Evolutionary conservation across 2,113 vertebrate genomes (phyloP).

Genomic region (Lycocorax pyrrhopterus): DNA sequence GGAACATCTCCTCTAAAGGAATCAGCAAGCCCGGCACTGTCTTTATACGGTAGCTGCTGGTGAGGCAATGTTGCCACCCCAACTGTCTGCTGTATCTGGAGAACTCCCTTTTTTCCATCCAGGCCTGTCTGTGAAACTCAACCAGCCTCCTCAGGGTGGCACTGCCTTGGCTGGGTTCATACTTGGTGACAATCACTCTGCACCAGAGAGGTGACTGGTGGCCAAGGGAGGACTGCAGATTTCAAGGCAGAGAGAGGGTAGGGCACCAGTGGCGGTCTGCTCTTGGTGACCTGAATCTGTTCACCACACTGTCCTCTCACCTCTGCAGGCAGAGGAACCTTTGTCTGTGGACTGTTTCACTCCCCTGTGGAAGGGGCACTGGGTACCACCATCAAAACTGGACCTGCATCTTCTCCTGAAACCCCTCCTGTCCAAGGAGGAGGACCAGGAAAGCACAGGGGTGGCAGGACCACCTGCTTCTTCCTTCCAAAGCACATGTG

Average conservation of each 20-base stretch:
- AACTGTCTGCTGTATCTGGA: neutral
- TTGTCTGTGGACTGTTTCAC: neutral
- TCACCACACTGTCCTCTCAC: neutral
- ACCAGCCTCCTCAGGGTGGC: neutral
- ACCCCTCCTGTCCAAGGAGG: neutral
- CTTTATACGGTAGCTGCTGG: neutral
- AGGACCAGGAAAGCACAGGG: neutral
- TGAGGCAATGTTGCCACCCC: conserved; percentile 14
- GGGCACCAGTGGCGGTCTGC: neutral
- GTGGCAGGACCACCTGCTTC: neutral
- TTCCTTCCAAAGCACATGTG: neutral
- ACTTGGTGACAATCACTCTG: accelerated
- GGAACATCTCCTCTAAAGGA: neutral
- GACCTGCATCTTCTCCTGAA: neutral
- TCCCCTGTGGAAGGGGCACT: neutral
- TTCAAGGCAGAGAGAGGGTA: neutral
- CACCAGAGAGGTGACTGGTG: neutral
- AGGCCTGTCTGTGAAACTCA: neutral
- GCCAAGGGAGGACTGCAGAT: neutral
- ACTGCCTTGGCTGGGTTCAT: neutral
- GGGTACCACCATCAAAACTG: neutral
- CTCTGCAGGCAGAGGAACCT: neutral
- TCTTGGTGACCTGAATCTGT: neutral
- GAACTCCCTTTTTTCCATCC: neutral
- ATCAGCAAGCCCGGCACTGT: neutral